Conservation (phyloP, 2,888 invertebrate genomes). For the Acanthococcus lagerstroemiae region DNA sequence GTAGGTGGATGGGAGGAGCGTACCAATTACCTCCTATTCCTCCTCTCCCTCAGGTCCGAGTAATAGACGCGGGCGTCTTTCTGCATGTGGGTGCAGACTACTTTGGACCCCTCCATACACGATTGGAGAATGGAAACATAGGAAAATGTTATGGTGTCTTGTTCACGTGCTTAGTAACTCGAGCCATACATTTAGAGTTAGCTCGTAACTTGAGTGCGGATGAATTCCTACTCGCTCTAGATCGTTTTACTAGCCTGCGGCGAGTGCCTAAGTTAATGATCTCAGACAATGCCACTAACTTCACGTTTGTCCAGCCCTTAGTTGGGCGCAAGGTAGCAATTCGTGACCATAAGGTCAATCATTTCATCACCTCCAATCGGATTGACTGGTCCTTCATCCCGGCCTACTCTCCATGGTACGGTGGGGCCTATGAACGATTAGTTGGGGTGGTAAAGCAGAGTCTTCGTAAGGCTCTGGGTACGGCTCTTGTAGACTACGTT, state of each 20-base stretch:
- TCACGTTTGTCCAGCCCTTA: not conserved
- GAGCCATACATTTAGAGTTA: no score
- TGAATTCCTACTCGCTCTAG: no score
- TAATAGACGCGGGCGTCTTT: no score
- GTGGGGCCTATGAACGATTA: not conserved
- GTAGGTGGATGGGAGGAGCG: no score
- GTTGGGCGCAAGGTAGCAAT: not conserved
- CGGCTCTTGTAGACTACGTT: not conserved
- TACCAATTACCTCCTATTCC: no score
- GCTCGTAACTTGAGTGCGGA: no score
- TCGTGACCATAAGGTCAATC: not conserved
- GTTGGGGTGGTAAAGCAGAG: not conserved
- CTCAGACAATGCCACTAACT: not conserved
- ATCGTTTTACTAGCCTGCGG: not conserved
- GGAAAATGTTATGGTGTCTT: no score
- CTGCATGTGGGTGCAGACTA: no score
- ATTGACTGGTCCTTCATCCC: constrained; percentile 10
- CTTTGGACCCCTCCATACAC: no score
- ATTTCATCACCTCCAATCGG: not conserved
- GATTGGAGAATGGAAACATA: no score
- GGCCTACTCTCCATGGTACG: constrained; percentile 2
- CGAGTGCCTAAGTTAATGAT: not conserved
- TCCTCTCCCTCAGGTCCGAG: no score
- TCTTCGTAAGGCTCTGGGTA: not conserved
- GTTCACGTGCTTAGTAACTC: no score